phyloP scores from a whole-genome alignment of 1,140 invertebrate species.

The Cotesia vestalis region DNA sequence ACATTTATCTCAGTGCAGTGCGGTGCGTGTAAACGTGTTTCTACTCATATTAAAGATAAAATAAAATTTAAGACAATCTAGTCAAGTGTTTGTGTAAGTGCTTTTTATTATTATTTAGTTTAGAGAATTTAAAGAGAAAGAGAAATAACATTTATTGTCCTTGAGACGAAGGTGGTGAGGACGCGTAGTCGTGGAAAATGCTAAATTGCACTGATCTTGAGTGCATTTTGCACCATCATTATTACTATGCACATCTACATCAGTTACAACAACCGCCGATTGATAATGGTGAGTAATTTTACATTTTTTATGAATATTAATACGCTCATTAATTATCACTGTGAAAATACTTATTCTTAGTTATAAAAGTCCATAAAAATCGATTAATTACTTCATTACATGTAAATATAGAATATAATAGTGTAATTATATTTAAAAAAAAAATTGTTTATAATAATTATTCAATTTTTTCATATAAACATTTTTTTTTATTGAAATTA shows the following conservation, averaged over 20 bases:
- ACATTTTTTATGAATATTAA: neutral
- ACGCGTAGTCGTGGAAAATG: constrained; percentile 62
- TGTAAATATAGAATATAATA: no score
- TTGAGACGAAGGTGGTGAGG: neutral
- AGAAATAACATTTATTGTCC: constrained; percentile 2
- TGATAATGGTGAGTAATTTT: constrained; percentile 49
- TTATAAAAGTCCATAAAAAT: neutral
- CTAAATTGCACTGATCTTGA: constrained; percentile 80
- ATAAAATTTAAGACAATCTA: no score
- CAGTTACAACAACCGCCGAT: constrained; percentile 71
- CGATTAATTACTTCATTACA: neutral
- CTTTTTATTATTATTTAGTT: neutral
- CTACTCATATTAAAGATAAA: no score
- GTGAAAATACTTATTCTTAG: neutral
- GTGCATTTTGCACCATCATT: constrained; percentile 79
- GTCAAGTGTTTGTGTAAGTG: constrained; percentile 4
- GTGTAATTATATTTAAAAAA: no score
- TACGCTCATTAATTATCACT: constrained; percentile 8
- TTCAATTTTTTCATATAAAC: no score
- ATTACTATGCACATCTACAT: constrained; percentile 76
- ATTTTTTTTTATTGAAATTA: no score
- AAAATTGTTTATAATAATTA: no score
- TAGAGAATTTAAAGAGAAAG: no score
- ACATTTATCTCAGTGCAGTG: no score
- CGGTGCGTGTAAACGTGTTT: no score